Conservation (phyloP, 1,140 invertebrate genomes). For the Saccostrea cuccullata region DNA sequence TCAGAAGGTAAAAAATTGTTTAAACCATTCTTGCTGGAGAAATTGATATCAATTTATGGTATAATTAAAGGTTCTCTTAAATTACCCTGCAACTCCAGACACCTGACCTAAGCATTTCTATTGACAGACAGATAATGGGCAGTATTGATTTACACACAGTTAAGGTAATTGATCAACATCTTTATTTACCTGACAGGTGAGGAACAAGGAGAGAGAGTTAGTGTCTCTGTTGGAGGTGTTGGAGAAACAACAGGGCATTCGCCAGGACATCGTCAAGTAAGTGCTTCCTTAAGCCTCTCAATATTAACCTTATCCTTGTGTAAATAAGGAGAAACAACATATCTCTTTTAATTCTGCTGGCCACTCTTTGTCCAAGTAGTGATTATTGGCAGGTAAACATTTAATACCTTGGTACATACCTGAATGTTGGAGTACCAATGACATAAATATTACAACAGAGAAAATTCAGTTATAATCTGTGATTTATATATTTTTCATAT, state of each 20-base stretch:
- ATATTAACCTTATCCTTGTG: background rate
- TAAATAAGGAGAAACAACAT: background rate
- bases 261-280: slow-evolving; percentile 18
- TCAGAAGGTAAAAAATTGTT: background rate
- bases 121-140: slow-evolving; percentile 14
- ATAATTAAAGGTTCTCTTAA: background rate
- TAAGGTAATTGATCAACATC: slow-evolving; percentile 28
- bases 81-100: background rate
- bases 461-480: no score
- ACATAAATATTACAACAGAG: no score
- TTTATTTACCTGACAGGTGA: background rate
- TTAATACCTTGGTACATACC: no score
- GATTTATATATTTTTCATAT: no score
- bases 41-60: slow-evolving; percentile 14
- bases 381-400: background rate
- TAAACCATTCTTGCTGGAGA: background rate
- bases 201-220: slow-evolving; percentile 2
- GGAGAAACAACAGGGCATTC: slow-evolving; percentile 12
- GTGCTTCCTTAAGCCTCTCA: background rate
- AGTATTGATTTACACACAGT: slow-evolving; percentile 8
- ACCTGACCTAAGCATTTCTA: background rate
- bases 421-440: no score
- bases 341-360: background rate
- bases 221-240: background rate
- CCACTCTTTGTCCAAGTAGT: background rate